phyloP scores from a whole-genome alignment of 1,140 invertebrate genomes.

The Aleiodes sp. region DNA sequence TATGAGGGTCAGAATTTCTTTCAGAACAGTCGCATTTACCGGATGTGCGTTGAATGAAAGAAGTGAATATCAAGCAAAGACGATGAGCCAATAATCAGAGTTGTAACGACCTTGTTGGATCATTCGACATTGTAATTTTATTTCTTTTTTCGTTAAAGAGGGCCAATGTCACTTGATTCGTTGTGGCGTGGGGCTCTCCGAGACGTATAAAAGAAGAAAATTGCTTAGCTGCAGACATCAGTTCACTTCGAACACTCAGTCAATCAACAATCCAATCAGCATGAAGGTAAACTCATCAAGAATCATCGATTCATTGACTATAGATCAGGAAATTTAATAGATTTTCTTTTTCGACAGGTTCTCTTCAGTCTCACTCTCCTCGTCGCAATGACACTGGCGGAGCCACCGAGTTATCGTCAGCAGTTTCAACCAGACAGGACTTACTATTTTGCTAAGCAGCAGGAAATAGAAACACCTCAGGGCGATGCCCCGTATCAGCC shows the following conservation, averaged over 20 bases:
- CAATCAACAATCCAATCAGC: conserved; percentile 40
- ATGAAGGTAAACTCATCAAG: conserved; percentile 59
- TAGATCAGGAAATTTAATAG: background rate
- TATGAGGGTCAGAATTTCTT: background rate
- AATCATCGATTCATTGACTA: background rate
- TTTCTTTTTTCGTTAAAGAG: too few species aligned
- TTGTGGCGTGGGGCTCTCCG: conserved; percentile 2
- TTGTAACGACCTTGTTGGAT: conserved; percentile 31
- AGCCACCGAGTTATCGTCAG: conserved; percentile 52
- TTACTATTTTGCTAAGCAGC: conserved; percentile 56
- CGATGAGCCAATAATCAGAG: conserved; percentile 49
- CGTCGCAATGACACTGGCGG: conserved; percentile 48
- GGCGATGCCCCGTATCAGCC: conserved; percentile 64
- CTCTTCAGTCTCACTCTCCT: conserved; percentile 48
- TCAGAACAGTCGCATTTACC: background rate
- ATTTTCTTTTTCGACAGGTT: conserved; percentile 42
- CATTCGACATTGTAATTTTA: conserved; percentile 57
- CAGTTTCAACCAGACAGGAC: conserved; percentile 44
- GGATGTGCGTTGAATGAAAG: conserved; percentile 8
- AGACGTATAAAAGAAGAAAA: conserved; percentile 57
- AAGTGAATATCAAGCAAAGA: background rate
- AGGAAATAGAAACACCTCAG: conserved; percentile 40
- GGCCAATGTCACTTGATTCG: conserved; percentile 61
- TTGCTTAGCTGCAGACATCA: conserved; percentile 54
- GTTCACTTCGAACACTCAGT: conserved; percentile 47